phyloP scores from a whole-genome alignment of 53 echinoderm and acorn worm genomes.

The Astropecten irregularis region DNA sequence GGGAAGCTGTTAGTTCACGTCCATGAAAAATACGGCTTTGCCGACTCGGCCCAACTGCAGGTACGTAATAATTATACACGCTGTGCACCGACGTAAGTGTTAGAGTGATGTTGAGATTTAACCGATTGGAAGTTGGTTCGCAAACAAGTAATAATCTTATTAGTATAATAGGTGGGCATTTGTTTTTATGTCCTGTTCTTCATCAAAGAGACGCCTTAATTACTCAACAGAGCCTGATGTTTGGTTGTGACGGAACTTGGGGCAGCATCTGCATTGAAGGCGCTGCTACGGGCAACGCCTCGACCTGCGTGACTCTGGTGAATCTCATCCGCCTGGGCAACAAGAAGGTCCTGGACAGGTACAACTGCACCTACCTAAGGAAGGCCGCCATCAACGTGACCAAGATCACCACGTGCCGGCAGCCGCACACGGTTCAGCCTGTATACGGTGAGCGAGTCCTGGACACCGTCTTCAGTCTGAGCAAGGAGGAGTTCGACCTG shows the following conservation, averaged over 20 bases:
- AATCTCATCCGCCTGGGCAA: slow-evolving; percentile 61
- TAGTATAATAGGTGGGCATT: too few species aligned
- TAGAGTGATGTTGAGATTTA: too few species aligned
- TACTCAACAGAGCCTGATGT: slow-evolving; percentile 8
- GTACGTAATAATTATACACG: too few species aligned
- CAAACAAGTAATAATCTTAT: too few species aligned
- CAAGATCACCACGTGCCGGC: slow-evolving; percentile 37
- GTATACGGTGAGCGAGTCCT: slow-evolving; percentile 57
- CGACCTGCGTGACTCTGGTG: slow-evolving; percentile 45
- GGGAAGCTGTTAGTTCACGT: too few species aligned
- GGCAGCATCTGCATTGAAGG: slow-evolving; percentile 60
- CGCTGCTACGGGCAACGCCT: slow-evolving; percentile 55
- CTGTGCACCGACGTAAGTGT: too few species aligned
- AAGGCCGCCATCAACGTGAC: slow-evolving; percentile 66
- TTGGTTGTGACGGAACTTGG: slow-evolving; percentile 52
- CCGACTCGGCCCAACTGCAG: slow-evolving; percentile 60
- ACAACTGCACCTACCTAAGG: slow-evolving; percentile 59
- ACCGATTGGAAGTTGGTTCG: too few species aligned
- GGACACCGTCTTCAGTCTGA: slow-evolving; percentile 49
- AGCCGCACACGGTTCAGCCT: slow-evolving; percentile 58
- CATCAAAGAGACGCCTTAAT: too few species aligned
- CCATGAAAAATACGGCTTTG: too few species aligned
- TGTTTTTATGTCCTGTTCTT: too few species aligned
- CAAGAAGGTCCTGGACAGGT: slow-evolving; percentile 49
- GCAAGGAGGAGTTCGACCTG: slow-evolving; percentile 47